Evolutionary conservation across 1,140 invertebrate species (phyloP).

Genomic region (Octopus bimaculoides): DNA sequence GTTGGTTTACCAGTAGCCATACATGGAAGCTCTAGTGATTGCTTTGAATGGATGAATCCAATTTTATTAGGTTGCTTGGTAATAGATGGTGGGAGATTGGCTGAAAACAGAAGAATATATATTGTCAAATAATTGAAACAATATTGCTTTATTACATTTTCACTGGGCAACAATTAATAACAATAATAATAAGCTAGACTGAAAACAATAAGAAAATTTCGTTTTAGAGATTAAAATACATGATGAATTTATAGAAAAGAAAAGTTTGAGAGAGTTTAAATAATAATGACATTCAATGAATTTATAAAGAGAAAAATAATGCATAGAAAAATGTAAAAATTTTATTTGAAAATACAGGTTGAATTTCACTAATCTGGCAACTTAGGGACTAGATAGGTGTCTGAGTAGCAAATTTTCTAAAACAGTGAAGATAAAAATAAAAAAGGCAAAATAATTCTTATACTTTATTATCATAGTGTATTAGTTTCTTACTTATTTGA

Average conservation of each 20-base stretch:
- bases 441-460: too few relatives aligned
- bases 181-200: neutral
- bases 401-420: too few relatives aligned
- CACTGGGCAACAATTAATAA: neutral
- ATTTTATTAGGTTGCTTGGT: constrained; percentile 14
- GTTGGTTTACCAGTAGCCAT: constrained; percentile 22
- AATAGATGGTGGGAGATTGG: constrained; percentile 25
- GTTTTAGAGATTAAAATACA: neutral
- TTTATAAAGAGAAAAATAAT: neutral
- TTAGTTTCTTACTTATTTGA: too few relatives aligned
- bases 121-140: neutral
- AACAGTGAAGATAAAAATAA: too few relatives aligned
- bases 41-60: constrained; percentile 21
- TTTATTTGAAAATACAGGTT: too few relatives aligned
- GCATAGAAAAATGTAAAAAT: too few relatives aligned
- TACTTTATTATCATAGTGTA: too few relatives aligned
- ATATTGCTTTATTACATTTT: neutral
- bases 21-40: constrained; percentile 25
- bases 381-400: too few relatives aligned
- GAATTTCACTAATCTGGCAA: too few relatives aligned
- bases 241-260: neutral
- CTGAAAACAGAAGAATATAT: constrained; percentile 10
- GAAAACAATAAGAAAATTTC: neutral
- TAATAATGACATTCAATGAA: neutral
- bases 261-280: neutral